These are phyloP conservation scores for Cephus rjabovi DNA, from an alignment of 2,888 invertebrate genomes.

Conservation along the genomic window DNA sequence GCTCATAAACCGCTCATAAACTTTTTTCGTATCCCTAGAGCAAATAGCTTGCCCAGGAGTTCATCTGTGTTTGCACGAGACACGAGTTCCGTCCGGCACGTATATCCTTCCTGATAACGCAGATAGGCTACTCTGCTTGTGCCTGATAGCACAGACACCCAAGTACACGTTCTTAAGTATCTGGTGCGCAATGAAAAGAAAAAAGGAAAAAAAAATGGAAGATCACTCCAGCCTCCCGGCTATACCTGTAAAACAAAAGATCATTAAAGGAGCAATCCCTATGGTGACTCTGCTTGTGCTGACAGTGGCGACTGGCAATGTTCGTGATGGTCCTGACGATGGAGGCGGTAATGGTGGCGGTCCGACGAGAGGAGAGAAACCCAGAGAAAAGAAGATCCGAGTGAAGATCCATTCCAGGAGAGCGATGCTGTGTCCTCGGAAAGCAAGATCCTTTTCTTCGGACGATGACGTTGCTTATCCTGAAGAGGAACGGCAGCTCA, in stretches of 20 bases:
- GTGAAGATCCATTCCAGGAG: conserved; percentile 19
- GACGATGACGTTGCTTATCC: conserved; percentile 28
- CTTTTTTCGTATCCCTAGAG: conserved; percentile 33
- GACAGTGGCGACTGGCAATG: neutral
- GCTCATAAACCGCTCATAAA: conserved; percentile 58
- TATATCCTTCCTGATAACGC: neutral
- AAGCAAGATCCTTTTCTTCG: conserved; percentile 29
- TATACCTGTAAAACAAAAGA: neutral
- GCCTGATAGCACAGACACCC: neutral
- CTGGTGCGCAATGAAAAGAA: neutral
- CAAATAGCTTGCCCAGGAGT: neutral
- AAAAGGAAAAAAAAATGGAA: neutral
- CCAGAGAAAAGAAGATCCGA: conserved; percentile 8
- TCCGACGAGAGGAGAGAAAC: neutral
- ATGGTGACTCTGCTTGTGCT: neutral
- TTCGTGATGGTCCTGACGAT: neutral
- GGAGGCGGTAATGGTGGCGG: neutral
- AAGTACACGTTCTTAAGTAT: neutral
- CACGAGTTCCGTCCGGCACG: neutral
- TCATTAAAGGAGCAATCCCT: neutral
- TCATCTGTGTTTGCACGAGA: neutral
- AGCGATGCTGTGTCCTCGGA: conserved; percentile 20
- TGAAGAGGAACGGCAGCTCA: conserved; percentile 10
- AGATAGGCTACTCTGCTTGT: neutral
- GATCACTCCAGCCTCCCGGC: neutral